phyloP scores from a whole-genome alignment of 2,113 vertebrate species.

The Lophochroa leadbeateri region DNA sequence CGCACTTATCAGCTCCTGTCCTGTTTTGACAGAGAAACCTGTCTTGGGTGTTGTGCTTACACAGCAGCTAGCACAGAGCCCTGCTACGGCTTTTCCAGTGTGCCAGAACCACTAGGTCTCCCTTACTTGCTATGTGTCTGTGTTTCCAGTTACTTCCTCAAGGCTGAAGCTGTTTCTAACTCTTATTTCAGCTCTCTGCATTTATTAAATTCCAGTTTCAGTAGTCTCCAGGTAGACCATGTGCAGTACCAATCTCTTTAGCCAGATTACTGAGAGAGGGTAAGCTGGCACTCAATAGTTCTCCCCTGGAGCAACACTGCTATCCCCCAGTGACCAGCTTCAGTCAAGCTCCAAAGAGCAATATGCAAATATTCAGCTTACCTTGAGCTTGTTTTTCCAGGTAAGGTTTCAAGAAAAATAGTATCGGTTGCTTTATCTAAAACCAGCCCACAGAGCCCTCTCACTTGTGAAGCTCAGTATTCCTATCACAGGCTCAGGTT shows the following conservation, averaged over 20 bases:
- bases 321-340: neutral
- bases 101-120: neutral
- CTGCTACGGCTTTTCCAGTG: neutral
- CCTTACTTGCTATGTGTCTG: neutral
- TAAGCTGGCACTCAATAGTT: neutral
- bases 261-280: neutral
- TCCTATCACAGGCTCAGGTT: conserved; percentile 36
- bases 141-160: neutral
- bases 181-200: neutral
- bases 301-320: neutral
- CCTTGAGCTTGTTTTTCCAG: conserved; percentile 38
- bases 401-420: conserved; percentile 63
- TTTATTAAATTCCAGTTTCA: neutral
- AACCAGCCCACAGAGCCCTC: neutral
- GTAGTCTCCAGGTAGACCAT: neutral
- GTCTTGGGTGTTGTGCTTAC: neutral
- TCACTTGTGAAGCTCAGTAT: neutral
- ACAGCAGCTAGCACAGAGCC: neutral
- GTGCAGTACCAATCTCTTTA: neutral
- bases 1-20: neutral
- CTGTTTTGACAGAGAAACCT: neutral
- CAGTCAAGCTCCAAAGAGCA: neutral
- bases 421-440: conserved; percentile 46
- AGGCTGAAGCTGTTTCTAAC: neutral
- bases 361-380: conserved; percentile 30